Base-by-base conservation (phyloP, 2,888 invertebrate genomes). In the Scelioninae gen. 2 region DNA sequence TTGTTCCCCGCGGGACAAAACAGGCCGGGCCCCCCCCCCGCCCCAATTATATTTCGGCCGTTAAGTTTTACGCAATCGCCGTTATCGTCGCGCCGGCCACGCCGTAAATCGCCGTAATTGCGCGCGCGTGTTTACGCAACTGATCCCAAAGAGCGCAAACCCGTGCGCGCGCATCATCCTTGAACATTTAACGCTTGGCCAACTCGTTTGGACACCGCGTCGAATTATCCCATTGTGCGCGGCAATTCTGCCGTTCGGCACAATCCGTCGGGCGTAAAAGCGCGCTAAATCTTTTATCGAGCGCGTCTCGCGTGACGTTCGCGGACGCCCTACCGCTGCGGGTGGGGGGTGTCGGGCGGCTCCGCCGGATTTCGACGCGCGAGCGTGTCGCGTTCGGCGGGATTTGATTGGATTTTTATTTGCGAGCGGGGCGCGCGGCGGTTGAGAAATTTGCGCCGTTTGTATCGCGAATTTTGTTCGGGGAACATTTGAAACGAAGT, bases 121-220 rank as follows among this genome's bases (percentile, higher is more conserved):
- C 10, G 16, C 41, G 57, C 13, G 22, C 50, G 48, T 43, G 41
- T 50, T 67, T 67, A 67, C 58, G 50, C 43, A 67, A 67, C 50
- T 15, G 58, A 25, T 33, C 58, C 67, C 35, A 67, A 67, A 67
- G 68, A 68, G 52, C 48, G 58, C 58, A 50, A 58, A 57, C 58
- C 58, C 50, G 50, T 18, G 41, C 18, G 39, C 18, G 1, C 3
- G 3, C 22, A 22, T 16, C 33, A 68, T 68, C 68, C 68, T 68
- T 68, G 60, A 68, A 68, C 50, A 45, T 28, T 68, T 60, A 52
- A 68, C 68, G 68, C 60, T 68, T 45, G 68, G 68, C 37, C 60
- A 60, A 52, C 25, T 68, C 52, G 68, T 58, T 60, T 28, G 60
- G 68, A 35, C 60, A 52, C 0, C 67, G 67, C 39, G 35, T 45